Percentiles rank a stretch among this genome's conserved stretches.
phyloP scores from a whole-genome alignment of 37 sponge, comb jelly and placozoan species.

The Crambe crambe region DNA sequence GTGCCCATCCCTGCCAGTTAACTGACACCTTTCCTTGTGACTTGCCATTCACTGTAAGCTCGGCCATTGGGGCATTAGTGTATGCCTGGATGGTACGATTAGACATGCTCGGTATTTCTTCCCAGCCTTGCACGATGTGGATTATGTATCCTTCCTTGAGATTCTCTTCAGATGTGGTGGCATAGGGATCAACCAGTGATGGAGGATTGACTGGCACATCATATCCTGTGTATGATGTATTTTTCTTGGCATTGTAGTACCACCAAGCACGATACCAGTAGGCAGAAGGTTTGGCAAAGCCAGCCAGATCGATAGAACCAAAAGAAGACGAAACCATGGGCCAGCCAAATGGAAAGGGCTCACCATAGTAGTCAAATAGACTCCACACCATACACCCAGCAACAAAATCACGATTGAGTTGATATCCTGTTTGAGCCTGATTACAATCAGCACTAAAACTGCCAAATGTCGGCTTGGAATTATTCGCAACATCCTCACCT shows the following conservation, averaged over 20 bases:
- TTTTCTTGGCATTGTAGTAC: constrained; percentile 51
- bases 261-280: constrained; percentile 73
- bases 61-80: constrained; percentile 61
- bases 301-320: constrained; percentile 73
- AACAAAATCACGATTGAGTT: constrained; percentile 47
- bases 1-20: constrained; percentile 64
- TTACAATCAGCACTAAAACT: too few species aligned
- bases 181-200: constrained; percentile 27
- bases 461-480: too few species aligned
- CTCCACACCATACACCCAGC: constrained; percentile 66
- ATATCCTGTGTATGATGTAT: constrained; percentile 8
- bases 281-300: constrained; percentile 64
- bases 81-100: constrained; percentile 50
- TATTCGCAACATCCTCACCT: too few species aligned
- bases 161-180: too few species aligned
- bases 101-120: background rate
- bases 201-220: constrained; percentile 45
- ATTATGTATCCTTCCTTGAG: too few species aligned
- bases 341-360: constrained; percentile 54
- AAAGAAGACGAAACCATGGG: constrained; percentile 53
- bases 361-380: constrained; percentile 60
- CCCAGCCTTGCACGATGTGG: too few species aligned
- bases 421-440: constrained; percentile 37
- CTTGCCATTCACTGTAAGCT: constrained; percentile 52
- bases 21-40: constrained; percentile 30